Percentiles rank a stretch among this genome's conserved stretches.
Evolutionary conservation across 2,113 vertebrate genomes (phyloP).

Genomic region (Paradoxurus hermaphroditus): DNA sequence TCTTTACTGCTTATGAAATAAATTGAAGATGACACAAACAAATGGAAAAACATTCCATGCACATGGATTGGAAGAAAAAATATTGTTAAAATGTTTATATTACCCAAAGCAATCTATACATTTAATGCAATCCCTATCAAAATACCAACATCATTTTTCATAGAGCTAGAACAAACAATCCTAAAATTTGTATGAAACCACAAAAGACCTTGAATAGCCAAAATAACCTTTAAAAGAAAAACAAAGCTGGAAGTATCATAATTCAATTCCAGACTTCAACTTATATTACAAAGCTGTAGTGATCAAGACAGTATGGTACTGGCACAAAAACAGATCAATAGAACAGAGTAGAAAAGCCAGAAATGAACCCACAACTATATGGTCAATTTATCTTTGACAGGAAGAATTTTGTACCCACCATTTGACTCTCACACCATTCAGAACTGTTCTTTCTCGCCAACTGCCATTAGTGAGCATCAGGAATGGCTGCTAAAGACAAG

Average conservation of each 20-base stretch:
- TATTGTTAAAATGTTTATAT: background rate
- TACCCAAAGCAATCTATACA: background rate
- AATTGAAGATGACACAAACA: background rate
- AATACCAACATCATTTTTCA: background rate
- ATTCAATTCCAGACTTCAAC: background rate
- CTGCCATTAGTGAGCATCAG: background rate
- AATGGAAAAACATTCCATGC: background rate
- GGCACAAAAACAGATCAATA: background rate
- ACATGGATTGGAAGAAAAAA: background rate
- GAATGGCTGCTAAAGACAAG: background rate
- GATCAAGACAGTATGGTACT: background rate
- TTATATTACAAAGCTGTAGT: background rate
- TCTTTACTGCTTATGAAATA: background rate
- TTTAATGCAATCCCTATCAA: background rate
- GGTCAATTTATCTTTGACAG: background rate
- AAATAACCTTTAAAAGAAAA: background rate
- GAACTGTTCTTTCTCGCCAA: background rate
- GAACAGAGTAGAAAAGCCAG: background rate
- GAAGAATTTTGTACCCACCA: background rate
- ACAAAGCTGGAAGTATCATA: background rate
- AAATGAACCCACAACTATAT: background rate
- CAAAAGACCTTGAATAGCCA: background rate
- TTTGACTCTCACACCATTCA: background rate
- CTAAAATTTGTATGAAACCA: background rate
- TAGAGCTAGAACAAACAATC: background rate